phyloP scores from a whole-genome alignment of 2,797 vertebrate species.

The Lepidocolaptes lacrymiger region DNA sequence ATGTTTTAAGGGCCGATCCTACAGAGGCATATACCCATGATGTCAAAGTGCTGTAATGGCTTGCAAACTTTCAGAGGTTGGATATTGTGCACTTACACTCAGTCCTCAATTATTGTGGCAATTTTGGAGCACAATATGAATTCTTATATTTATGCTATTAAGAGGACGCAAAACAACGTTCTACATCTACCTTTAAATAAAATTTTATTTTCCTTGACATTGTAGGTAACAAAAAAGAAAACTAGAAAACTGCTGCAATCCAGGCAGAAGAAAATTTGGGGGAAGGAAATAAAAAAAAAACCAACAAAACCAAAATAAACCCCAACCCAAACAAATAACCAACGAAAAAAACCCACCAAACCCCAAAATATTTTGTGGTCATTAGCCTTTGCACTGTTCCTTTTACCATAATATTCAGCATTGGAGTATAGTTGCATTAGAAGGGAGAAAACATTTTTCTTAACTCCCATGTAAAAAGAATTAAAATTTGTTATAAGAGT shows the following conservation, averaged over 20 bases:
- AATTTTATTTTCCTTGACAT: not conserved
- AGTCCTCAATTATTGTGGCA: not conserved
- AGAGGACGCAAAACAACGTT: not conserved
- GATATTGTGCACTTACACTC: not conserved
- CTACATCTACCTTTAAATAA: not conserved
- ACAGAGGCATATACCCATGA: not conserved
- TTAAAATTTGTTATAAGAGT: not conserved
- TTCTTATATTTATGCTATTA: not conserved
- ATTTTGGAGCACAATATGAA: not conserved
- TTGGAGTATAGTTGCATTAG: not conserved
- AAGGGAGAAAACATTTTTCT: not conserved
- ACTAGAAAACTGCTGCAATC: rapidly evolving
- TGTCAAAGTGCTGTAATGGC: not conserved
- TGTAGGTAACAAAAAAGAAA: not conserved
- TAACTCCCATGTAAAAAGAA: not conserved
- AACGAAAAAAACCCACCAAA: not conserved
- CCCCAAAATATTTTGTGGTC: not conserved
- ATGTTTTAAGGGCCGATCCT: not conserved
- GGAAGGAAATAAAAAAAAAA: rapidly evolving
- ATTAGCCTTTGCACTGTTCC: not conserved
- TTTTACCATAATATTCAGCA: not conserved
- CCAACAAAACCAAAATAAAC: not conserved
- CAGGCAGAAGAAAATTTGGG: not conserved
- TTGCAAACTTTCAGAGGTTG: not conserved
- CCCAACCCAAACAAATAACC: not conserved